Evolutionary conservation across 1,140 invertebrate genomes (phyloP).

Genomic region (Pseudomyrmex gracilis): DNA sequence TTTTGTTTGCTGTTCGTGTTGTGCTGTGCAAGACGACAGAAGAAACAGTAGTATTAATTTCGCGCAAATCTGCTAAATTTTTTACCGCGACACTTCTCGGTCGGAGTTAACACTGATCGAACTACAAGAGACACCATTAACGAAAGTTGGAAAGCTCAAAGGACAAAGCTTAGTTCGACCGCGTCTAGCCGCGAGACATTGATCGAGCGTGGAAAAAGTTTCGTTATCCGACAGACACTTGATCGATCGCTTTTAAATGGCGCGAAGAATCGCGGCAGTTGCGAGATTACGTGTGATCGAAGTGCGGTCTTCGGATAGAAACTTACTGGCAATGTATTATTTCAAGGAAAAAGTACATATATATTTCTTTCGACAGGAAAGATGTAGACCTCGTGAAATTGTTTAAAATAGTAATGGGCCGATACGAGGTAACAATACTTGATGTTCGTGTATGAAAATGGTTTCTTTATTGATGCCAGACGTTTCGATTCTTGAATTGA

Average conservation of each 20-base stretch:
- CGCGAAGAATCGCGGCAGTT: conserved; percentile 10
- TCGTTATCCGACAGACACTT: neutral
- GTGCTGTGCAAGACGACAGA: neutral
- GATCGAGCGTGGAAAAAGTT: conserved; percentile 23
- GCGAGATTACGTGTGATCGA: neutral
- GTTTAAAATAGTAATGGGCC: too few relatives aligned
- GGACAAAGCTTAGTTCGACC: neutral
- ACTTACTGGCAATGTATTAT: neutral
- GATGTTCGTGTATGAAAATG: too few relatives aligned
- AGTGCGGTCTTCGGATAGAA: neutral
- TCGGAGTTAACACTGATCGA: conserved; percentile 22
- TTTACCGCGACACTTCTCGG: conserved; percentile 22
- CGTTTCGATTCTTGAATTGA: too few relatives aligned
- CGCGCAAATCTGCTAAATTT: conserved; percentile 27
- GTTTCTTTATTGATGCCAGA: too few relatives aligned
- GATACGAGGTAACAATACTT: too few relatives aligned
- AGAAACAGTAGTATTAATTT: conserved; percentile 1
- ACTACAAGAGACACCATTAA: neutral
- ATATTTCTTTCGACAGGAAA: too few relatives aligned
- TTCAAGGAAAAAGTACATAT: neutral
- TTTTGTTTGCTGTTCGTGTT: neutral
- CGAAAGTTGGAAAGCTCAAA: neutral
- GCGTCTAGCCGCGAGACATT: neutral
- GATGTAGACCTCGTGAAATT: too few relatives aligned
- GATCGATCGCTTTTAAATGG: conserved; percentile 25